A percentile compares a stretch with the other conserved stretches of the same genome.
These are phyloP conservation scores for Vanessa tameamea DNA, from an alignment of 1,140 invertebrate species.

Conservation along the genomic window DNA sequence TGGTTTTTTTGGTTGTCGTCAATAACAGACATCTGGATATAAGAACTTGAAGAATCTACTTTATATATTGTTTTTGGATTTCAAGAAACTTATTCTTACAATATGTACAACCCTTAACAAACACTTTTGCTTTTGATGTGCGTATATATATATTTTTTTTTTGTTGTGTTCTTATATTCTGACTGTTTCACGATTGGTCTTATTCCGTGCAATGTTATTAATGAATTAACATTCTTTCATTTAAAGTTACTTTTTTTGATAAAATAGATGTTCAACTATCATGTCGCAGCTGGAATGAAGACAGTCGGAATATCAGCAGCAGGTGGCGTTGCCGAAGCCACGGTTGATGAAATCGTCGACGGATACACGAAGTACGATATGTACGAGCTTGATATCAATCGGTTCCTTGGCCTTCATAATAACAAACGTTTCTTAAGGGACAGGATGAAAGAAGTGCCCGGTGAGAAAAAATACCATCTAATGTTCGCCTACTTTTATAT, in stretches of 20 bases:
- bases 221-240: too few species aligned
- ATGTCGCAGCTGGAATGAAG: conserved; percentile 97
- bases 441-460: conserved; percentile 95
- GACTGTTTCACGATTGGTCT: too few species aligned
- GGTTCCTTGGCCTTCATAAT: conserved; percentile 97
- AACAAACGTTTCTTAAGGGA: conserved; percentile 97
- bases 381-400: conserved; percentile 94
- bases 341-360: conserved; percentile 94
- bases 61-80: too few species aligned
- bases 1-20: too few species aligned
- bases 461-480: conserved; percentile 70
- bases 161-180: too few species aligned
- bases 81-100: too few species aligned
- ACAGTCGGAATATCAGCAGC: conserved; percentile 95
- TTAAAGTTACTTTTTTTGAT: not conserved
- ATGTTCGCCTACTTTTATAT: not conserved
- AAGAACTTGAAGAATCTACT: too few species aligned
- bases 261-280: conserved; percentile 93
- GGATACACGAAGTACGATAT: conserved; percentile 92
- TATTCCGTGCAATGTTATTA: too few species aligned
- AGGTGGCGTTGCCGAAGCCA: conserved; percentile 94
- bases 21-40: too few species aligned
- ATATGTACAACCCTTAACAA: too few species aligned
- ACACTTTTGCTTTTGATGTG: too few species aligned
- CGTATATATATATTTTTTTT: too few species aligned